These are phyloP conservation scores for Drosophila funebris DNA, from an alignment of 1,140 invertebrate species.

Conservation along the genomic window DNA sequence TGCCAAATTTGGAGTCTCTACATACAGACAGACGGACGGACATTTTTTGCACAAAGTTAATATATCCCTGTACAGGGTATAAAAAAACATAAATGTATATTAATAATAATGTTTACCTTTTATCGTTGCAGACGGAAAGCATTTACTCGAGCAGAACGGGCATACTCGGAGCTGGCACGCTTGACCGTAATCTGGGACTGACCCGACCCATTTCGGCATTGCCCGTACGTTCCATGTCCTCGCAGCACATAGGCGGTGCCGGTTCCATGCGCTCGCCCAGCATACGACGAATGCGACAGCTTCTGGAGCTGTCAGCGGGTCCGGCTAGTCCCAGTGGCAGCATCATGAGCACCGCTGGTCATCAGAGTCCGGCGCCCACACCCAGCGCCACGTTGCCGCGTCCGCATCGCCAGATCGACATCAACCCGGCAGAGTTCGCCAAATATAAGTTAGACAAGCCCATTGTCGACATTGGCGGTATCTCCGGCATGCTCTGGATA, in stretches of 20 bases:
- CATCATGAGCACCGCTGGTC: constrained; percentile 85
- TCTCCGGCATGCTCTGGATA: constrained; percentile 95
- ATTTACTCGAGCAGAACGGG: constrained; percentile 85
- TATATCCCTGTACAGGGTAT: too few species aligned
- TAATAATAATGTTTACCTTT: not conserved
- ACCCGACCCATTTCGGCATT: constrained; percentile 83
- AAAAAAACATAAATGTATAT: not conserved
- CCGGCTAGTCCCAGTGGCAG: constrained; percentile 84
- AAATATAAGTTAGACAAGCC: constrained; percentile 96
- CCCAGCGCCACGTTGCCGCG: constrained; percentile 90
- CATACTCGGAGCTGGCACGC: constrained; percentile 84
- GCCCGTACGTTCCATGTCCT: constrained; percentile 88
- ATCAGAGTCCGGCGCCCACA: constrained; percentile 88
- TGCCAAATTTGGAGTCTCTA: too few species aligned
- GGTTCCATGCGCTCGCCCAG: constrained; percentile 87
- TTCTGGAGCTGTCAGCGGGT: constrained; percentile 89
- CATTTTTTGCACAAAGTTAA: too few species aligned
- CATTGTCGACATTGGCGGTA: constrained; percentile 86
- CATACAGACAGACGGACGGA: too few species aligned
- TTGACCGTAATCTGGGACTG: constrained; percentile 85
- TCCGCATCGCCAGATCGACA: constrained; percentile 90
- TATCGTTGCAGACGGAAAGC: constrained; percentile 86
- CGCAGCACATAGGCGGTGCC: constrained; percentile 87
- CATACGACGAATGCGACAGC: constrained; percentile 90
- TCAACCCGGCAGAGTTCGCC: constrained; percentile 96